These are phyloP conservation scores for Ovis aries DNA, from an alignment of 2,113 vertebrate genomes.

Conservation along the genomic window ARS-UI_Ramb_v3.0 NC_056070.1:2999001-2999500, in stretches of 20 bases:
- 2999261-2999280: background rate
- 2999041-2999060: accelerated
- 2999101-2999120: background rate
- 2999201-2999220: background rate
- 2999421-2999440: background rate
- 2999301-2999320: accelerated
- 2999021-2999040: accelerated
- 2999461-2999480: background rate
- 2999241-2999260: background rate
- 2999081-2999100: background rate
- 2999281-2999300: background rate
- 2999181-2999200: background rate
- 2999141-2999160: background rate
- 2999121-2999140: background rate
- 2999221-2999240: background rate
- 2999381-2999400: background rate
- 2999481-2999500: background rate
- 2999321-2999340: background rate
- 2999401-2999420: background rate
- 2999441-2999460: background rate
- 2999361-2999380: background rate
- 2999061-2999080: background rate
- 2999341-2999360: background rate
- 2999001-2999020: background rate
- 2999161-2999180: background rate